Evolutionary conservation across 1,140 invertebrate genomes (phyloP), one percentile per base, ranked within the genome.

Genomic region (Orchestia grillus): DNA sequence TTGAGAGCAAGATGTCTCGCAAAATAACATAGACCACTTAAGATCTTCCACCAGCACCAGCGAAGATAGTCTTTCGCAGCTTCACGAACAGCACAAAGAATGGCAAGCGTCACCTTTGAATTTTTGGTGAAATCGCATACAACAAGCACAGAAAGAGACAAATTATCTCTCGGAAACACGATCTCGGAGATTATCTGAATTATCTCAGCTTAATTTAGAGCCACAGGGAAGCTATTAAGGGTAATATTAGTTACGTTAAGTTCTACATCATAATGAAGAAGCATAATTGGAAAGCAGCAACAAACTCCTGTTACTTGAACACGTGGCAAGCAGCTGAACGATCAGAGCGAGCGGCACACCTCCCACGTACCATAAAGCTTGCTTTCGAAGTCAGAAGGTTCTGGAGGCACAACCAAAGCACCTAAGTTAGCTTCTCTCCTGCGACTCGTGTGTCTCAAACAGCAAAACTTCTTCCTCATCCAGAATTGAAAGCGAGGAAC

Each of bases 371-470:
- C 92, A 94, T 94, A 94, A 94, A 94, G 43, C 28, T 88, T 43
- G 40, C 96, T 96, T 43, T 96, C 96, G 87, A 96, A 95, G 53
- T 91, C 44, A 90, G 57, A 28, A 94, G 96, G 44, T 96, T 53
- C 53, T 96, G 87, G 90, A 95, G 92, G 77, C 96, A 96, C 88
- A 96, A 90, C 88, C 88, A 90, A 90, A 90, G 41, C 88, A 90
- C n/a, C n/a, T 0, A 95, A 96, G 62, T 45, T 96, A 96, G 88
- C 43, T 41, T 90, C 15, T 4, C 28, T 44, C 11, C 88, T 41
- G 36, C 88, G 16, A 42, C 88, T 42, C 41, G 62, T 28, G 36
- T 19, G 11, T 36, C 36, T 77, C 36, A 77, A 15, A 77, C 62
- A 77, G 62, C 28, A 23, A 77, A 77, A 77, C 36, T 77, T 77